phyloP scores from a whole-genome alignment of 1,140 invertebrate genomes.

The Neodiprion lecontei region DNA sequence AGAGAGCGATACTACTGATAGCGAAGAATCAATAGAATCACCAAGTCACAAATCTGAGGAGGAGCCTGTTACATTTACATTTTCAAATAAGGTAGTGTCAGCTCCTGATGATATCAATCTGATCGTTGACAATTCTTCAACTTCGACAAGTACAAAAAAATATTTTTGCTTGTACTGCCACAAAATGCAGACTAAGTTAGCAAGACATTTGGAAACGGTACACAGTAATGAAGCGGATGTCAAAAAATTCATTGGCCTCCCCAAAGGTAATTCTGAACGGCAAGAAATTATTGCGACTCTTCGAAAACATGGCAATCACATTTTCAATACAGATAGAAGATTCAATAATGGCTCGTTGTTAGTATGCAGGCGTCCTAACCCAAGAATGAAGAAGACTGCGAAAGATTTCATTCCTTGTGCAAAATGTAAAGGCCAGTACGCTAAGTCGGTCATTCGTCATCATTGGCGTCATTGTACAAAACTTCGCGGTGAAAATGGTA shows the following conservation, averaged over 20 bases:
- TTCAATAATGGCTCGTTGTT: conserved; percentile 22
- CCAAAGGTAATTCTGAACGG: conserved; percentile 15
- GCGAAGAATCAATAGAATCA: too few species aligned
- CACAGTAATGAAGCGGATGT: conserved; percentile 25
- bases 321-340: conserved; percentile 20
- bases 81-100: too few species aligned
- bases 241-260: conserved; percentile 19
- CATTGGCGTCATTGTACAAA: conserved; percentile 10
- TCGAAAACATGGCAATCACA: conserved; percentile 21
- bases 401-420: conserved; percentile 22
- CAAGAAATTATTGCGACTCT: conserved; percentile 20
- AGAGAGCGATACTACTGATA: too few species aligned
- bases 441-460: conserved; percentile 13
- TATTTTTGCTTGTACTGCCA: conserved; percentile 25
- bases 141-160: conserved; percentile 10
- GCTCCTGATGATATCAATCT: too few species aligned
- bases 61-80: too few species aligned
- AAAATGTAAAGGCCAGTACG: conserved; percentile 19
- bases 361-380: conserved; percentile 19
- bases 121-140: neutral
- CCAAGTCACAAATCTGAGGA: too few species aligned
- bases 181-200: conserved; percentile 24
- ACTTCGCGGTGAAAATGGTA: neutral
- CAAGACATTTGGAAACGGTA: conserved; percentile 22
- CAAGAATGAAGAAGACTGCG: conserved; percentile 5